Evolutionary conservation across 2,888 invertebrate species (phyloP).

Genomic region (Didymodactylos carnosus): DNA sequence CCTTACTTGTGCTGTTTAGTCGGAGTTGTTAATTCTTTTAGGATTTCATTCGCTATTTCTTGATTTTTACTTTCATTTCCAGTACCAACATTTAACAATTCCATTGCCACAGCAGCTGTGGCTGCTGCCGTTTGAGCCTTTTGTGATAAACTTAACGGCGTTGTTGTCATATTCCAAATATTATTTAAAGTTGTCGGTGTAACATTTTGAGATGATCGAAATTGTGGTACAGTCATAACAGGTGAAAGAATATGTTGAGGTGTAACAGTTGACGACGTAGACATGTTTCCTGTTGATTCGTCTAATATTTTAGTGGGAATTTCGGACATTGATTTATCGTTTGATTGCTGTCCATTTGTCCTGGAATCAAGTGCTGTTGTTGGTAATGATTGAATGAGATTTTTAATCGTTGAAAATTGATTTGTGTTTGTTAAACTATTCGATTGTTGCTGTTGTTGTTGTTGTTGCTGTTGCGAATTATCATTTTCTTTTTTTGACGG

Average conservation of each 20-base stretch:
- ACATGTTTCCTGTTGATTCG: too few species aligned
- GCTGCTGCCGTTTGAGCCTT: background rate
- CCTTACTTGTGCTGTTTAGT: background rate
- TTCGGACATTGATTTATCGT: too few species aligned
- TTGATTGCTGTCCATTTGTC: too few species aligned
- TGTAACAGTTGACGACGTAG: too few species aligned
- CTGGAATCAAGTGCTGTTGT: background rate
- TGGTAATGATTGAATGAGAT: background rate
- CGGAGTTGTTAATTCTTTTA: background rate
- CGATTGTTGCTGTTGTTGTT: background rate
- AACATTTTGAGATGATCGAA: background rate
- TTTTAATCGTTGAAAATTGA: too few species aligned
- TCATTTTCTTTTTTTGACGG: background rate
- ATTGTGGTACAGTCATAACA: too few species aligned
- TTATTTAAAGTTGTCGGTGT: background rate
- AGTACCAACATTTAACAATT: background rate
- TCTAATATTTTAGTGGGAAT: too few species aligned
- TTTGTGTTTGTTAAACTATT: too few species aligned
- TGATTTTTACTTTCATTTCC: background rate
- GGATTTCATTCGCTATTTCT: background rate
- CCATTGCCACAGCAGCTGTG: background rate
- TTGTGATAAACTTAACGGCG: background rate
- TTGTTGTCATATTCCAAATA: background rate
- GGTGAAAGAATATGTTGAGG: too few species aligned
- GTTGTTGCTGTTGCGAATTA: background rate